These are phyloP conservation scores for Gastrophryne carolinensis DNA, from an alignment of 2,797 vertebrate genomes.

Conservation along the genomic window DNA sequence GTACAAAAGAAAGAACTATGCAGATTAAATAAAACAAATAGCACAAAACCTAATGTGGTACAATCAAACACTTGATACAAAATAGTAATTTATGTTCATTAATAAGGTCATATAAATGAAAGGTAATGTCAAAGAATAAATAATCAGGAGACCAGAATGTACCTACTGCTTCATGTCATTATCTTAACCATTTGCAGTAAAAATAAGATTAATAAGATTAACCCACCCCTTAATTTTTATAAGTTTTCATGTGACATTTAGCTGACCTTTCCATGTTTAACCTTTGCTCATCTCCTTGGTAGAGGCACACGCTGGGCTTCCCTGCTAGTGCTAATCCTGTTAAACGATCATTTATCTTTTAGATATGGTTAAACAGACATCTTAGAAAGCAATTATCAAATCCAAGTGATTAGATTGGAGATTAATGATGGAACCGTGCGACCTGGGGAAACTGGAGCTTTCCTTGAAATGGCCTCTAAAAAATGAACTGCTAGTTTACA, in stretches of 20 bases:
- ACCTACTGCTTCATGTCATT: not conserved
- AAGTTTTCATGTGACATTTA: constrained; percentile 14
- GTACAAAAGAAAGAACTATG: too few species aligned
- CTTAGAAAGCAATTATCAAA: not conserved
- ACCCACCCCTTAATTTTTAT: not conserved
- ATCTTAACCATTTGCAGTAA: not conserved
- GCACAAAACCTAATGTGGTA: too few species aligned
- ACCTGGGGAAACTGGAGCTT: not conserved
- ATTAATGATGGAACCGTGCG: not conserved
- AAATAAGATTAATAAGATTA: not conserved
- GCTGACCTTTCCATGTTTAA: constrained; percentile 23
- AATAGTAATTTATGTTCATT: too few species aligned
- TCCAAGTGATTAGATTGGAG: not conserved
- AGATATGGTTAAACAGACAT: not conserved
- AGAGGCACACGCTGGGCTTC: constrained; percentile 11
- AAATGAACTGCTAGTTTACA: not conserved
- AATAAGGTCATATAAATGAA: too few species aligned
- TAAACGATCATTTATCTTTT: not conserved
- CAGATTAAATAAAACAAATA: too few species aligned
- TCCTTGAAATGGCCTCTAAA: not conserved
- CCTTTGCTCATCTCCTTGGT: constrained; percentile 13
- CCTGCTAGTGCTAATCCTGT: constrained; percentile 20
- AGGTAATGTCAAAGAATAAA: too few species aligned
- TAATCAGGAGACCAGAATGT: too few species aligned
- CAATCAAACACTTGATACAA: too few species aligned